Base-by-base conservation (phyloP, 2,797 vertebrate species). In the Pangasius sanitwongsei region DNA sequence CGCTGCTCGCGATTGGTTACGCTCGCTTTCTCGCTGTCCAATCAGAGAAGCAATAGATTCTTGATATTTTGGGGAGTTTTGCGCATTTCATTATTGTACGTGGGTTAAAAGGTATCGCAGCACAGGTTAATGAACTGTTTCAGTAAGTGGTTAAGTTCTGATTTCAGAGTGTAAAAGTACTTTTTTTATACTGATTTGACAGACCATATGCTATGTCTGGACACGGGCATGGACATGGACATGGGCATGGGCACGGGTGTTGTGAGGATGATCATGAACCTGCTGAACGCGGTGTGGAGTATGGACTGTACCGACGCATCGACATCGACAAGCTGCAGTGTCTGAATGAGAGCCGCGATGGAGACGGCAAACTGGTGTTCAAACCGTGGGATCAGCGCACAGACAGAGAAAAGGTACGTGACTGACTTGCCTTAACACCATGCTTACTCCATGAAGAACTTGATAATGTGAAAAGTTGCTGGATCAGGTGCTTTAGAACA, bases 291-390 rank as follows among this genome's bases (percentile, higher is more conserved):
- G 95, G 96, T 94, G 92, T 98, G 94, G 96, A 97, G 91, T 99
- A 97, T 92, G 98, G 96, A 31, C 95, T 99, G 1, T 98, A 97
- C 92, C 94, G 92, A 89, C 96, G 97, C 78, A 98, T 99, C 93
- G 98, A 99, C 94, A 92, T 95, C 92, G 96, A 98, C 90, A 98
- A 97, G 91, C 92, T 99, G 91, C 97, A 99, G 95, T 99, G 98
- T 89, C 96, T 99, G 75, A 99, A 99, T 93, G 98, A 99, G 96
- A 97, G 97, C 92, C 93, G 96, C 0, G 98, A 99, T 83, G 98
- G 98, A 28, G 97, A 97, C 90, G 98, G 98, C 0, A 97, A 95
- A 41, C 95, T 96, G 65, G 98, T 99, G 87, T 99, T 99, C 95
- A 98, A 98, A 87, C 97, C 98, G 3, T 99, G 98, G 98, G 98